phyloP scores from a whole-genome alignment of 2,113 vertebrate genomes.

The Eudyptes chrysolophus region DNA sequence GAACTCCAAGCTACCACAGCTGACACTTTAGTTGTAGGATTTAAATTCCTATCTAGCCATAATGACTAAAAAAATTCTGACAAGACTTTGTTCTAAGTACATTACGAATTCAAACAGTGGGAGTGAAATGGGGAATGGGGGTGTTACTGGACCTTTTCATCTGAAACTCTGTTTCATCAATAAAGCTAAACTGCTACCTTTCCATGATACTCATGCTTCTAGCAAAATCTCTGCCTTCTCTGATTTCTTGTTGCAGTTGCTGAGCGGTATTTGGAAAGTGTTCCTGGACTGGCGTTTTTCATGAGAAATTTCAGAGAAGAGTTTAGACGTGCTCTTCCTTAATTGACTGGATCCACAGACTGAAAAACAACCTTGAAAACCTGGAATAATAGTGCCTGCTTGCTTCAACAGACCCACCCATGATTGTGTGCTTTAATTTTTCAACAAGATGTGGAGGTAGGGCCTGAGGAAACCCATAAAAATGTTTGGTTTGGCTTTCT shows the following conservation, averaged over 20 bases:
- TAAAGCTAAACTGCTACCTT: background rate
- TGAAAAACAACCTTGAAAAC: slow-evolving; percentile 35
- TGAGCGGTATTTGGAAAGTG: background rate
- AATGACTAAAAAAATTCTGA: background rate
- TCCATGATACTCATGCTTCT: background rate
- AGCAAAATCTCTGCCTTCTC: background rate
- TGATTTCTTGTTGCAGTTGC: background rate
- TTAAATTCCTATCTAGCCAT: background rate
- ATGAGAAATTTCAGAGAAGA: background rate
- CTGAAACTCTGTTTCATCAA: background rate
- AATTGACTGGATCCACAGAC: background rate
- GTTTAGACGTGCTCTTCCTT: background rate
- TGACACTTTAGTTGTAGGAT: background rate
- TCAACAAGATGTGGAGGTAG: slow-evolving; percentile 57
- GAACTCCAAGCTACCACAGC: background rate
- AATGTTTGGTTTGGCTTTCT: slow-evolving; percentile 77
- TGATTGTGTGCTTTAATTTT: slow-evolving; percentile 65
- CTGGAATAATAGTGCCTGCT: slow-evolving; percentile 41
- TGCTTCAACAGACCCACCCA: slow-evolving; percentile 44
- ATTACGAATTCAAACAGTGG: background rate
- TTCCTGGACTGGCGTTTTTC: background rate
- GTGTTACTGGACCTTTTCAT: background rate
- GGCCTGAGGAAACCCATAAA: slow-evolving; percentile 69
- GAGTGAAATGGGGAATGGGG: background rate
- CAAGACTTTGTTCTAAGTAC: background rate